These are phyloP conservation scores for Neoascia interrupta DNA, from an alignment of 2,888 invertebrate species.

Conservation along the genomic window DNA sequence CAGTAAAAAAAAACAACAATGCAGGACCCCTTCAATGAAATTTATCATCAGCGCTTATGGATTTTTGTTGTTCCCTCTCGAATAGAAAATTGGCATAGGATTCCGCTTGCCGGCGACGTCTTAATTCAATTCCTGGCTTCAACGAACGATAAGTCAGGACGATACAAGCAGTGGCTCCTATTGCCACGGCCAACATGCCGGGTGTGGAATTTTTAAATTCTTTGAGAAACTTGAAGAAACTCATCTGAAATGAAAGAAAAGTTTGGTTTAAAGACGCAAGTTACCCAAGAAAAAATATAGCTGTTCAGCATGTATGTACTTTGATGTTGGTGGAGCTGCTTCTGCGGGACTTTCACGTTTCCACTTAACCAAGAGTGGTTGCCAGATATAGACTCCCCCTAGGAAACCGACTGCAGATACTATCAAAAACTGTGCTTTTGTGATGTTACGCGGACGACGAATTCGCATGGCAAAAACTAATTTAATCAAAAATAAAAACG, in stretches of 20 bases:
- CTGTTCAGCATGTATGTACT: conserved; percentile 1
- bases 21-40: too few species aligned
- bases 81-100: conserved; percentile 76
- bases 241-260: conserved; percentile 75
- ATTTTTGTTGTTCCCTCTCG: conserved; percentile 74
- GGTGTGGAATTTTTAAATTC: conserved; percentile 72
- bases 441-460: conserved; percentile 77
- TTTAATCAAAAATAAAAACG: not conserved
- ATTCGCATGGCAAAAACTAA: conserved; percentile 75
- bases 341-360: conserved; percentile 70
- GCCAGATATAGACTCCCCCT: conserved; percentile 80
- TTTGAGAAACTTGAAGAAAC: conserved; percentile 73
- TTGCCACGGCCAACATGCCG: conserved; percentile 75
- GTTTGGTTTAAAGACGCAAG: too few species aligned
- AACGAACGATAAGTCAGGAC: conserved; percentile 73
- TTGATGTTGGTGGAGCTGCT: conserved; percentile 1
- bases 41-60: too few species aligned
- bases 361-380: conserved; percentile 76
- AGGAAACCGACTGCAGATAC: conserved; percentile 77
- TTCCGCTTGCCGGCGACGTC: conserved; percentile 75
- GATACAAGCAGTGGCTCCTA: conserved; percentile 73
- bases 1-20: too few species aligned
- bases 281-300: too few species aligned
- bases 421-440: conserved; percentile 77
- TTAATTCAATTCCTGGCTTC: conserved; percentile 73